These are phyloP conservation scores for Microcaecilia unicolor DNA, from an alignment of 2,797 vertebrate genomes.

Conservation along the genomic window DNA sequence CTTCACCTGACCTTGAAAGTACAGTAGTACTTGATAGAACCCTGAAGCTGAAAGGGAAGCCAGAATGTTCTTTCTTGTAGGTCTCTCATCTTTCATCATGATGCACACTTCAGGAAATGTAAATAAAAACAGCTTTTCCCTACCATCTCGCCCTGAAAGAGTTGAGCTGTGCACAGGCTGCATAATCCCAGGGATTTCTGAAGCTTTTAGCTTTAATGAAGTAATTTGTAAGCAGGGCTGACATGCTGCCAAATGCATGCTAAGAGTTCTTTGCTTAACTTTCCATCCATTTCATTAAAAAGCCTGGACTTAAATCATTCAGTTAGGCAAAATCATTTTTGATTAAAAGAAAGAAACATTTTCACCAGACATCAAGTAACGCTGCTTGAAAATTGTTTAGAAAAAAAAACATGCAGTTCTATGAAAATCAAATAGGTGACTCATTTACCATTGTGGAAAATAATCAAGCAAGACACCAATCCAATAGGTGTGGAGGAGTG, in stretches of 20 bases:
- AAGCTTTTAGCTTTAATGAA: conserved; percentile 41
- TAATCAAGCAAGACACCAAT: too few relatives aligned
- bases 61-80: conserved; percentile 1
- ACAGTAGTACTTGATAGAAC: conserved; percentile 8
- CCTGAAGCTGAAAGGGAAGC: background rate
- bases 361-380: conserved; percentile 6
- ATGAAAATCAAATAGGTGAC: too few relatives aligned
- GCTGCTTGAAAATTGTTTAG: conserved; percentile 15
- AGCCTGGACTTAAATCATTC: conserved; percentile 14
- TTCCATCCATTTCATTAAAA: conserved; percentile 33
- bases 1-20: conserved; percentile 3
- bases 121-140: conserved; percentile 44
- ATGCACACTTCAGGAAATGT: conserved; percentile 29
- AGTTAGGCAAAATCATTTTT: conserved; percentile 17
- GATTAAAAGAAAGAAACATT: conserved; percentile 1
- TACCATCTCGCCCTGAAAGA: conserved; percentile 23
- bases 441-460: too few relatives aligned
- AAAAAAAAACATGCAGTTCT: too few relatives aligned
- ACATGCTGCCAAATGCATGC: conserved; percentile 36
- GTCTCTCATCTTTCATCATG: conserved; percentile 18
- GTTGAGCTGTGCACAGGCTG: conserved; percentile 22
- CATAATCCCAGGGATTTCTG: conserved; percentile 45
- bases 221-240: conserved; percentile 43
- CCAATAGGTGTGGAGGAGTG: too few relatives aligned
- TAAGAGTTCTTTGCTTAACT: conserved; percentile 12